phyloP scores from a whole-genome alignment of 2,113 vertebrate species.

The Nansenia antarctica region DNA sequence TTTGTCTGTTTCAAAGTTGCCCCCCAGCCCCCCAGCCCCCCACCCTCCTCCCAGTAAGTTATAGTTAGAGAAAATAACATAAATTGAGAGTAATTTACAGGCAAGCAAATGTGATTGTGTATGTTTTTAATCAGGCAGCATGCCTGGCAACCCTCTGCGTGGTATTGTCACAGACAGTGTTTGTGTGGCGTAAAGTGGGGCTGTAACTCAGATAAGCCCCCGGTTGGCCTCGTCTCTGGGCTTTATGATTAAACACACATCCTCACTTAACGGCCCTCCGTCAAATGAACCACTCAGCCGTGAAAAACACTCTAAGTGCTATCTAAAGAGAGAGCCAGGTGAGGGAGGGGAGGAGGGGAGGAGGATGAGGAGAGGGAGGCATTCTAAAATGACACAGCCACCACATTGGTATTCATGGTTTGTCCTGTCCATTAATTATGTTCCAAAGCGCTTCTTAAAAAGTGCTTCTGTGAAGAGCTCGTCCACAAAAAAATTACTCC shows the following conservation, averaged over 20 bases:
- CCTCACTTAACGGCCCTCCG: slow-evolving; percentile 24
- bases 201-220: background rate
- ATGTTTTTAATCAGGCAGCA: slow-evolving; percentile 34
- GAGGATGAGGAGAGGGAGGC: background rate
- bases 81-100: slow-evolving; percentile 16
- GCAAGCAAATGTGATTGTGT: slow-evolving; percentile 1
- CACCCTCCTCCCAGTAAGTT: background rate
- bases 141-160: background rate
- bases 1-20: slow-evolving; percentile 8
- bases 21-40: too few species aligned
- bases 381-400: slow-evolving; percentile 34
- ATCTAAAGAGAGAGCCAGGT: slow-evolving; percentile 32
- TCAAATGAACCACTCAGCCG: slow-evolving; percentile 36
- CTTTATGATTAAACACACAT: slow-evolving; percentile 36
- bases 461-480: slow-evolving; percentile 41
- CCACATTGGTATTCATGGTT: slow-evolving; percentile 60
- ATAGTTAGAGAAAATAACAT: slow-evolving; percentile 8
- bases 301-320: slow-evolving; percentile 30
- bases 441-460: slow-evolving; percentile 32
- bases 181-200: slow-evolving; percentile 13
- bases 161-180: slow-evolving; percentile 3
- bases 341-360: slow-evolving; percentile 1
- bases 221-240: slow-evolving; percentile 7
- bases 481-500: slow-evolving; percentile 30
- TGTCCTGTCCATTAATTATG: slow-evolving; percentile 48